A percentile compares a stretch with the other conserved stretches of the same genome.
Evolutionary conservation across 2,888 invertebrate species (phyloP).

Genomic region (Hecatera dysodea): DNA sequence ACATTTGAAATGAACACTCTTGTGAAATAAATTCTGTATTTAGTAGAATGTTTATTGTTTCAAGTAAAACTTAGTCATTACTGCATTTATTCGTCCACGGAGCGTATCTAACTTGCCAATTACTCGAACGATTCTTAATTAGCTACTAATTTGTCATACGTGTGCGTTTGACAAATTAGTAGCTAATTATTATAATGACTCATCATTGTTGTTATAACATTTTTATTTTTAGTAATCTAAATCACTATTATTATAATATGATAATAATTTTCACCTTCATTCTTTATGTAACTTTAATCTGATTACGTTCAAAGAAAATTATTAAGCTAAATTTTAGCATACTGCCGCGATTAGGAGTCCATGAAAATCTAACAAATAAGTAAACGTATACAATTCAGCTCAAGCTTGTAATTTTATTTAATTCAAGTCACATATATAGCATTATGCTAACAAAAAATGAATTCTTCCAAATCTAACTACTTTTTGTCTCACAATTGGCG

Average conservation of each 20-base stretch:
- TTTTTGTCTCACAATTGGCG: neutral
- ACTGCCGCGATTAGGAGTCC: neutral
- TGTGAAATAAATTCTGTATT: neutral
- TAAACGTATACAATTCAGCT: neutral
- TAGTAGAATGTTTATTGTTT: neutral
- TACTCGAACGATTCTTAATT: constrained; percentile 19
- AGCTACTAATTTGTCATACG: constrained; percentile 15
- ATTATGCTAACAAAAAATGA: constrained; percentile 10
- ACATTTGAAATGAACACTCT: neutral
- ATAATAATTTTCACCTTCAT: neutral
- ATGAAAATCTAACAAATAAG: neutral
- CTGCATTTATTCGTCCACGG: neutral
- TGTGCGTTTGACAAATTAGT: too few relatives aligned
- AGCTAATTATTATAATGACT: neutral
- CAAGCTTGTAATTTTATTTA: constrained; percentile 3
- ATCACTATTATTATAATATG: too few relatives aligned
- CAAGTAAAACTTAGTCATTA: neutral
- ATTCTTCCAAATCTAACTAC: neutral
- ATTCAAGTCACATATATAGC: constrained; percentile 13
- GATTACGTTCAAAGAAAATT: neutral
- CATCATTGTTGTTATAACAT: neutral
- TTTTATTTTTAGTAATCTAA: neutral
- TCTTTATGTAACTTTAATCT: neutral
- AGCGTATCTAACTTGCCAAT: constrained; percentile 3
- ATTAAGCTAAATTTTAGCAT: neutral